A percentile compares a stretch with the other conserved stretches of the same genome.
These are phyloP conservation scores for Pteria penguin DNA, from an alignment of 2,888 invertebrate genomes.

Conservation along the genomic window DNA sequence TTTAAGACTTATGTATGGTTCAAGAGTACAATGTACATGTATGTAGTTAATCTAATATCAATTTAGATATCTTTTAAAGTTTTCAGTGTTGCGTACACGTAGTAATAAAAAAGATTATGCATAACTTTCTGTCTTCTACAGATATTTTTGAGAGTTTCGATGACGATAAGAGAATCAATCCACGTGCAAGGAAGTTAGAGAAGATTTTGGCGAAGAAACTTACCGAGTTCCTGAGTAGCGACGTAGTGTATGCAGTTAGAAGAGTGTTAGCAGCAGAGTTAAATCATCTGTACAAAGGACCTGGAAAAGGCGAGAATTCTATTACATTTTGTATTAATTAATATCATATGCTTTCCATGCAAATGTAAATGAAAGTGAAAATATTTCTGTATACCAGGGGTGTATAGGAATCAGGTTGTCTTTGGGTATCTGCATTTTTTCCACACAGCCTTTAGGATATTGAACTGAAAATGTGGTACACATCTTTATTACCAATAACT, in stretches of 20 bases:
- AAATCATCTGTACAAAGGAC: conserved; percentile 86
- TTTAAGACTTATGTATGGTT: too few relatives aligned
- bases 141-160: conserved; percentile 72
- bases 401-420: too few relatives aligned
- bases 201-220: conserved; percentile 75
- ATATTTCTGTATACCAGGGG: too few relatives aligned
- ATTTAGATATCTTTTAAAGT: too few relatives aligned
- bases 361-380: neutral
- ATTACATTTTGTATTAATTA: neutral
- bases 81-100: too few relatives aligned
- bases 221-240: conserved; percentile 79
- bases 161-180: conserved; percentile 64
- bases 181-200: conserved; percentile 72
- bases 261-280: conserved; percentile 90
- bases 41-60: too few relatives aligned
- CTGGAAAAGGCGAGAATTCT: conserved; percentile 53
- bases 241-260: conserved; percentile 89
- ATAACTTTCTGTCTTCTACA: conserved; percentile 34
- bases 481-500: too few relatives aligned
- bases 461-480: too few relatives aligned
- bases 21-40: too few relatives aligned
- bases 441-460: too few relatives aligned
- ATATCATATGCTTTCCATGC: neutral
- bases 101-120: neutral
- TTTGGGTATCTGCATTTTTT: too few relatives aligned